These are phyloP conservation scores for Zingel zingel DNA, from an alignment of 2,113 vertebrate species.

Conservation along the genomic window DNA sequence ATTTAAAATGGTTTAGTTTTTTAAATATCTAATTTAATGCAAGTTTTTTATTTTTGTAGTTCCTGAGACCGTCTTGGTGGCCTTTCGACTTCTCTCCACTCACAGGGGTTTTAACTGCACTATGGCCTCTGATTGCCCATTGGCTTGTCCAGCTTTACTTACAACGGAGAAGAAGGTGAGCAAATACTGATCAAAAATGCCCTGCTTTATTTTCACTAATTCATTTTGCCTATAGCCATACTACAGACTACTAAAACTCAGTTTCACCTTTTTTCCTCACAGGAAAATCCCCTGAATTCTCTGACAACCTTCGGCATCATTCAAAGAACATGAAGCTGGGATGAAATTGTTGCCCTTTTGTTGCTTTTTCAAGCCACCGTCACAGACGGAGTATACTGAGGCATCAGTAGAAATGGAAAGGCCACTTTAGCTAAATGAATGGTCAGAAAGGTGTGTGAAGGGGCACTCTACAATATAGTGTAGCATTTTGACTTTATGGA, in stretches of 20 bases:
- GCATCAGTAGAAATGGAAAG: constrained; percentile 4
- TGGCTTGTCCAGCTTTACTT: constrained; percentile 92
- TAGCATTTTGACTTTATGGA: constrained; percentile 31
- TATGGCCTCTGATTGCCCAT: constrained; percentile 93
- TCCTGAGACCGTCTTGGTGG: constrained; percentile 91
- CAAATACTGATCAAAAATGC: no score
- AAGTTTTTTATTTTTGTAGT: constrained; percentile 58
- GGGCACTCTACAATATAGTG: constrained; percentile 1
- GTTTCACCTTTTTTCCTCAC: constrained; percentile 9
- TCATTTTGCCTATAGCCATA: background rate
- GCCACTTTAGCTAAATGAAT: constrained; percentile 4
- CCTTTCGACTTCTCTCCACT: constrained; percentile 90
- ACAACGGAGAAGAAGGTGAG: constrained; percentile 90
- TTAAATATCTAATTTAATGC: background rate
- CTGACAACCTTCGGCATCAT: background rate
- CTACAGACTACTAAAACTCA: background rate
- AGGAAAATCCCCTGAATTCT: constrained; percentile 69
- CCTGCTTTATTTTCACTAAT: background rate
- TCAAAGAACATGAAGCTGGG: background rate
- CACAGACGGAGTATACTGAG: background rate
- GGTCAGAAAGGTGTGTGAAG: background rate
- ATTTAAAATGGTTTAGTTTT: background rate
- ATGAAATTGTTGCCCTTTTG: constrained; percentile 34
- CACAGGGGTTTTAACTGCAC: constrained; percentile 85
- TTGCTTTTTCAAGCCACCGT: constrained; percentile 7